Conservation (phyloP, 2,797 vertebrate genomes). For the Schizothorax lantsangensis region DNA sequence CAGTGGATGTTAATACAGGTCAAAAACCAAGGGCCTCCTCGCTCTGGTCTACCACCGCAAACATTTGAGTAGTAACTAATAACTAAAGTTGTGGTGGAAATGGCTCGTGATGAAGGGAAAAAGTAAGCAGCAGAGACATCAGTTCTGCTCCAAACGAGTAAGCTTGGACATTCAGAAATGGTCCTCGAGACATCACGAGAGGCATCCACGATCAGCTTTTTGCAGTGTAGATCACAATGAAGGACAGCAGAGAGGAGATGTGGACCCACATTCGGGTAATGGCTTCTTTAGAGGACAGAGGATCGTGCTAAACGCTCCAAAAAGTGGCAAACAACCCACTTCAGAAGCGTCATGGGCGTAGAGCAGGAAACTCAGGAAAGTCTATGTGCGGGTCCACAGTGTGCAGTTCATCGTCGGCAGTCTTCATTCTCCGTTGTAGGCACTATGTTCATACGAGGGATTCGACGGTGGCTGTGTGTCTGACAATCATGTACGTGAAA, state of each 20-base stretch:
- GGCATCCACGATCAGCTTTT: slow-evolving; percentile 17
- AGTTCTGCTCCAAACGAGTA: neutral
- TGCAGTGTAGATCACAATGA: slow-evolving; percentile 45
- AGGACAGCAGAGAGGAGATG: slow-evolving; percentile 9
- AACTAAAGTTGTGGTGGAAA: neutral
- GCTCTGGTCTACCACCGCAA: neutral
- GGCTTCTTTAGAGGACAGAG: slow-evolving; percentile 55
- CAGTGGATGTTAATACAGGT: neutral
- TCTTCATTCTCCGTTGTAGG: slow-evolving; percentile 63
- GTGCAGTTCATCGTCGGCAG: slow-evolving; percentile 55
- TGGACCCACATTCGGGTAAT: slow-evolving; percentile 45
- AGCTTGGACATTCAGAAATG: slow-evolving; percentile 38
- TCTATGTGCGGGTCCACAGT: slow-evolving; percentile 48
- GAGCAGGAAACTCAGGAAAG: slow-evolving; percentile 40
- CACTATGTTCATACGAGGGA: slow-evolving; percentile 59
- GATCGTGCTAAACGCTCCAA: slow-evolving; percentile 11
- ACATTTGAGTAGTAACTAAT: neutral
- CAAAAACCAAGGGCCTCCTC: neutral
- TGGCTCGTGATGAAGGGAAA: neutral
- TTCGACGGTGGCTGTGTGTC: slow-evolving; percentile 43
- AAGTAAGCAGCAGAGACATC: neutral
- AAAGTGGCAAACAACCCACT: slow-evolving; percentile 25
- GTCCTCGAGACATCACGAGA: slow-evolving; percentile 21
- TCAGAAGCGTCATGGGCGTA: slow-evolving; percentile 11
- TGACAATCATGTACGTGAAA: slow-evolving; percentile 51